Base-by-base conservation (phyloP, 2,888 invertebrate species). In the Zhengitettix transpicula region DNA sequence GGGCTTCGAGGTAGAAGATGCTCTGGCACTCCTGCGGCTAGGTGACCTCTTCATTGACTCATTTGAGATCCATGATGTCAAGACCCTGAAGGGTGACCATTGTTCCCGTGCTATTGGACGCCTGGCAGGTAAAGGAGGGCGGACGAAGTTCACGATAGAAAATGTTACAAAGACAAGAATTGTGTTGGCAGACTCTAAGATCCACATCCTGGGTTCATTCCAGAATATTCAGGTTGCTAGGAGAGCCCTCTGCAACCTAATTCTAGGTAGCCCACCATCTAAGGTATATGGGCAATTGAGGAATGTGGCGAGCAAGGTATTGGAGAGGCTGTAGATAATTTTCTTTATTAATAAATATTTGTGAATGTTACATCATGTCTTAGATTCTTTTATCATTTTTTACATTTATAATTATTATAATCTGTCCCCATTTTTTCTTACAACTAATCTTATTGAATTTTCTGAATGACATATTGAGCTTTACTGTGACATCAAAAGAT, bases 81-180 rank as follows among this genome's bases (percentile, higher is more conserved):
- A 96, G 73, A 91, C 90, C 1, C 73, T 98, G 56, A 88, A 90
- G 71, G 97, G 98, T 3, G 97, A 98, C 72, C 97, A 99, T 72
- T 79, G 95, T 66, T 88, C 94, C 16, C 79, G 99, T 69, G 98
- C 98, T 0, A 90, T 99, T 66, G 99, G 96, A n/a, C 81, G 99
- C 60, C 77, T 99, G 51, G 99, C 99, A 1, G 99, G 99, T 1
- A 97, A 98, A 77, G 92, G 93, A 28, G 97, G 97, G 40, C 81
- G 93, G 63, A 99, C 97, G 1, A 98, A 97, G 72, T 96, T 90
- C 71, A 96, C 97, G 0, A 98, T 99, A 68, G 99, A 99, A 77
- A 99, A 99, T 74, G 93, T 91, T 0, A 99, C 98, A 0, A 97
- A 96, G 77, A 98, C 98, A 0, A 83, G 99, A 71, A 96, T 99